These are phyloP conservation scores for Sciaenops ocellatus DNA, from an alignment of 2,797 vertebrate species.

Conservation along the genomic window DNA sequence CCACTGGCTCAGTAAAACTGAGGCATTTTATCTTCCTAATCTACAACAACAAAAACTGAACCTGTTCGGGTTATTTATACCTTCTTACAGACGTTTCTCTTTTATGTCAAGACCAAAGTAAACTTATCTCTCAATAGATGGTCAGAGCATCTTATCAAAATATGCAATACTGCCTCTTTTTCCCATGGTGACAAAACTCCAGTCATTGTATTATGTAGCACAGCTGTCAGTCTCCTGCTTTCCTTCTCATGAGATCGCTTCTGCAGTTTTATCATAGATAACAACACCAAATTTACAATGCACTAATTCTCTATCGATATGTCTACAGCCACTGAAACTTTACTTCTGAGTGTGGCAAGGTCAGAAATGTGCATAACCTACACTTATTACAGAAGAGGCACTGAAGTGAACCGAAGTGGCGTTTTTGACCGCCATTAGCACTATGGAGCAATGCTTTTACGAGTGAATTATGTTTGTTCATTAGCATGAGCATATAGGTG, in stretches of 20 bases:
- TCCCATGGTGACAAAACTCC: not conserved
- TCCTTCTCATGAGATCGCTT: not conserved
- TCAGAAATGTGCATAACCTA: not conserved
- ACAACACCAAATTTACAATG: not conserved
- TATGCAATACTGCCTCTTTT: not conserved
- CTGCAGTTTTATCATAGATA: not conserved
- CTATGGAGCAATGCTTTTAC: not conserved
- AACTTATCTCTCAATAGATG: not conserved
- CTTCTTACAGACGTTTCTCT: not conserved
- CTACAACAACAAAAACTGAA: not conserved
- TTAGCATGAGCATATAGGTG: no score
- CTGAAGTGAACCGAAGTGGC: not conserved
- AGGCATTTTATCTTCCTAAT: not conserved
- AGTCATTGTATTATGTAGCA: not conserved
- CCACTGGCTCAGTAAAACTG: not conserved
- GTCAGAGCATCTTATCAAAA: not conserved
- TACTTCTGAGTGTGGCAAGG: not conserved
- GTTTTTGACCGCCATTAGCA: not conserved
- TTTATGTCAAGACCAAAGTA: not conserved
- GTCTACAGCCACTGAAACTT: not conserved
- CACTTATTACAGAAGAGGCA: not conserved
- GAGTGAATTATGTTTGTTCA: not conserved
- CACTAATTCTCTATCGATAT: not conserved
- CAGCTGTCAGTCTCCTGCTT: not conserved
- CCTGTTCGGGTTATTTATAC: not conserved